Percentiles rank a stretch among this genome's conserved stretches.
These are phyloP conservation scores for Lobophora halterata DNA, from an alignment of 2,888 invertebrate genomes.

Conservation along the genomic window DNA sequence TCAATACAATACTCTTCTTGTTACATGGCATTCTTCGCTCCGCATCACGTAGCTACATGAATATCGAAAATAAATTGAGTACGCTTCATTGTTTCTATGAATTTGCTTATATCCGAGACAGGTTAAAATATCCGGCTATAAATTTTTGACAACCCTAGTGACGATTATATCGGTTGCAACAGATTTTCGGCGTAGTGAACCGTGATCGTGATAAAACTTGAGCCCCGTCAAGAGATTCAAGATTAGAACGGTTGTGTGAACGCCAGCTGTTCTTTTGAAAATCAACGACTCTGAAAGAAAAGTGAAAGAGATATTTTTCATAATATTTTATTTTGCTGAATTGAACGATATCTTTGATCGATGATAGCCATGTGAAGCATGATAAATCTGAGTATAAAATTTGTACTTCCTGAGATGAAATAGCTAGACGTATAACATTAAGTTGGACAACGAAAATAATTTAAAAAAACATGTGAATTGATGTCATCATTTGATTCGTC, in stretches of 20 bases:
- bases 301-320: constrained; percentile 21
- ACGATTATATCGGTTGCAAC: constrained; percentile 35
- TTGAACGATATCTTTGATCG: constrained; percentile 7
- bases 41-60: no score
- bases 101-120: neutral
- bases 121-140: neutral
- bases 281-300: constrained; percentile 21
- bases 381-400: no score
- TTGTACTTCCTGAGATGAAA: no score
- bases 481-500: no score
- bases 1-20: no score
- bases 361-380: constrained; percentile 1
- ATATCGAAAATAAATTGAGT: constrained; percentile 4
- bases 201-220: constrained; percentile 43
- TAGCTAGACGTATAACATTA: no score
- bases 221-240: constrained; percentile 26
- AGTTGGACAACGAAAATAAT: no score
- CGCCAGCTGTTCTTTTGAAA: constrained; percentile 29
- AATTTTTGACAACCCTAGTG: constrained; percentile 25
- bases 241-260: constrained; percentile 28
- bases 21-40: no score
- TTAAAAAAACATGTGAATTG: no score
- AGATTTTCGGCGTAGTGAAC: constrained; percentile 37
- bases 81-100: no score
- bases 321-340: constrained; percentile 7